Evolutionary conservation across 2,113 vertebrate genomes (phyloP), one percentile per base, ranked within the genome.

Genomic region (Cyanoliseus patagonus): DNA sequence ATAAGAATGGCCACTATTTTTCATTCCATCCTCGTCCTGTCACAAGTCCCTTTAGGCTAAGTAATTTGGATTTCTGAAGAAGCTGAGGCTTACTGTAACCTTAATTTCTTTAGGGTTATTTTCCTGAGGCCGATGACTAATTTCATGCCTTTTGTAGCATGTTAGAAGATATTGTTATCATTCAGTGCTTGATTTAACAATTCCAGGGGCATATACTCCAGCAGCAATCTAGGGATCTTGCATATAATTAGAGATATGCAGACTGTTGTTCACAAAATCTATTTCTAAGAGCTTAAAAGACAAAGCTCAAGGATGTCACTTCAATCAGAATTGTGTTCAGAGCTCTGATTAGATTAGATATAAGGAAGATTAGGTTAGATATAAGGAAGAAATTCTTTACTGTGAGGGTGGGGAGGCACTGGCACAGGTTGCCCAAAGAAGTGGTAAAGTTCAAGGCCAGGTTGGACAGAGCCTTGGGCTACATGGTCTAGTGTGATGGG

Each of bases 21-120:
- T 61, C 16, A 53, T 83, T 90, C 72, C 39, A 28, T 86, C 68
- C 30, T 83, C 0, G 0, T 74, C 37, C 47, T 78, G 30, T 63
- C 67, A 22, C 35, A 35, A 24, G 30, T 39, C 13, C 72, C 85
- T 76, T 77, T 35, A 84, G 82, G 30, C 55, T 33, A 79, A 75
- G 30, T 52, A 70, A 37, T 88, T 83, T 75, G 76, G 61, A 57
- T 93, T 96, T 93, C 90, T 92, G 84, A 91, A 70, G 23, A 80
- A 85, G 63, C 33, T 53, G 90, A 88, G 75, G 37, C 44, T 73
- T 51, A 13, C 25, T 77, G 69, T 39, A 64, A 72, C 61, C 67
- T 76, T 47, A 1, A 61, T 90, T 90, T 83, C 51, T 70, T 90
- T 51, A 31, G 55, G 51, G 47, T 78, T 72, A 22, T 88, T 96